Evolutionary conservation across 2,113 vertebrate species (phyloP).

Genomic region (Lagopus muta): DNA sequence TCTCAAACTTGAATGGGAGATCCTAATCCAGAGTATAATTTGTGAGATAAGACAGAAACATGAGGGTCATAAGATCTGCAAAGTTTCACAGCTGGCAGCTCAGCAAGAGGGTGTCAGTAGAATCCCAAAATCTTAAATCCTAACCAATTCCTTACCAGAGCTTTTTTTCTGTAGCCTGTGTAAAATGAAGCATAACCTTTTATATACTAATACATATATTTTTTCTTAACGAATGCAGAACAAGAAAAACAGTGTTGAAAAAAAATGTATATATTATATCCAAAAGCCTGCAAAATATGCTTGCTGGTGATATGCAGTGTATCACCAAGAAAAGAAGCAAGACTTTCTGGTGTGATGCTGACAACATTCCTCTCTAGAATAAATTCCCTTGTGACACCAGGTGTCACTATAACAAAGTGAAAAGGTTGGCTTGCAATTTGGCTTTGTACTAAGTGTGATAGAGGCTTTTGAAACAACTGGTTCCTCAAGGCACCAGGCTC

Average conservation of each 20-base stretch:
- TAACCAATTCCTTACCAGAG: fast-evolving
- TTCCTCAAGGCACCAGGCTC: fast-evolving
- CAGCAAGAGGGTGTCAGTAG: not conserved
- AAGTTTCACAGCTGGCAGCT: too few relatives aligned
- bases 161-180: not conserved
- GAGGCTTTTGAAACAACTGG: not conserved
- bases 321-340: not conserved
- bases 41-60: not conserved
- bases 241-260: not conserved
- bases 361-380: fast-evolving
- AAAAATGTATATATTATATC: not conserved
- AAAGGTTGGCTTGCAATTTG: not conserved
- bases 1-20: not conserved
- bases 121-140: not conserved
- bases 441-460: fast-evolving
- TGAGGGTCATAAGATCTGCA: not conserved
- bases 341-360: not conserved
- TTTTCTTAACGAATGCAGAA: not conserved
- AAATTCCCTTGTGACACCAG: not conserved
- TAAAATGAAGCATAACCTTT: fast-evolving
- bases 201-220: not conserved
- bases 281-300: fast-evolving
- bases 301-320: fast-evolving
- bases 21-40: not conserved
- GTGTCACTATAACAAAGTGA: conserved; percentile 53